phyloP scores from a whole-genome alignment of 2,797 vertebrate genomes.

The Rhabdophis nuchalis region DNA sequence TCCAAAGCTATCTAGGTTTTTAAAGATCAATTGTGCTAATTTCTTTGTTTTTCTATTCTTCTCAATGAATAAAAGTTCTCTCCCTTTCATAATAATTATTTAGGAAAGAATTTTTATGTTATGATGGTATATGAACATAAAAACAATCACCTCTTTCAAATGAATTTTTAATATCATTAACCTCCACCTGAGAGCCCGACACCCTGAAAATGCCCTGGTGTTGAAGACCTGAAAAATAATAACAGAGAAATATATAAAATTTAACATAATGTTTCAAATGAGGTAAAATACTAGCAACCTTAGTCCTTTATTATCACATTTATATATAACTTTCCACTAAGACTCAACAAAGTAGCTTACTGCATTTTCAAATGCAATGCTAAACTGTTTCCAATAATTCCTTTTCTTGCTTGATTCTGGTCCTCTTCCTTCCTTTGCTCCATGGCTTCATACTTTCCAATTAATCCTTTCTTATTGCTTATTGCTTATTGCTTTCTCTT shows the following conservation, averaged over 20 bases:
- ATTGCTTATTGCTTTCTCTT: too few relatives aligned
- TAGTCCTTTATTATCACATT: not conserved
- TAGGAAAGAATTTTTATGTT: not conserved
- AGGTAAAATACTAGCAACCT: not conserved
- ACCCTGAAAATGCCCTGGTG: conserved; percentile 98
- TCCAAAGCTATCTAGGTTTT: not conserved
- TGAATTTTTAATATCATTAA: conserved; percentile 99
- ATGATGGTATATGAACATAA: conserved; percentile 47
- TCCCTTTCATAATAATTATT: not conserved
- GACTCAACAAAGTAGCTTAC: not conserved
- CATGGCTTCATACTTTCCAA: not conserved
- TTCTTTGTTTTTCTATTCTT: not conserved
- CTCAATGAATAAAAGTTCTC: not conserved
- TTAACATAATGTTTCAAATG: not conserved
- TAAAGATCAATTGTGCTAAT: not conserved
- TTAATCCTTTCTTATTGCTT: not conserved
- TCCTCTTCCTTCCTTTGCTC: too few relatives aligned
- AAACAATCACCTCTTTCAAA: conserved; percentile 92
- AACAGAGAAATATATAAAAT: conserved; percentile 25
- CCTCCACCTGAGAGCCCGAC: conserved; percentile 95
- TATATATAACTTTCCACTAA: not conserved
- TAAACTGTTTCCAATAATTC: not conserved
- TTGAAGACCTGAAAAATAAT: conserved; percentile 83
- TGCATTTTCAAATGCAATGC: not conserved
- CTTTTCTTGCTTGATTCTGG: not conserved